Percentiles rank a stretch among this genome's conserved stretches.
These are phyloP conservation scores for Australoheros scitulus DNA, from an alignment of 2,113 vertebrate species.

Conservation along the genomic window DNA sequence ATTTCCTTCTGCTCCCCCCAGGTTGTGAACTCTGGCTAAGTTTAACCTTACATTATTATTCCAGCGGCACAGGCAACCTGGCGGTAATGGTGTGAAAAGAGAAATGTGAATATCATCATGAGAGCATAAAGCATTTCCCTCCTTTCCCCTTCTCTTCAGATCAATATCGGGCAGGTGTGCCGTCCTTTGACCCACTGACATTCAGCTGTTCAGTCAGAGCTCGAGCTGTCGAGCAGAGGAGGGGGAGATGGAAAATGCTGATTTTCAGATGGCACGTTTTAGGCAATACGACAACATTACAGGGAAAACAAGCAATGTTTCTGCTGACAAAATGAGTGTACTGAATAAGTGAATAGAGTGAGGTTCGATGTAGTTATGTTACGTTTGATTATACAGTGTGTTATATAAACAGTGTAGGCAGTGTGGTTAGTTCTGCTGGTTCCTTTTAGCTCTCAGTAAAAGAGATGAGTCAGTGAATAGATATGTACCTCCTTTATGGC, in stretches of 20 bases:
- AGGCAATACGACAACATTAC: not conserved
- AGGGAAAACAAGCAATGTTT: not conserved
- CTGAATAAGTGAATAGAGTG: not conserved
- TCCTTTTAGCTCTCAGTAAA: slow-evolving; percentile 22
- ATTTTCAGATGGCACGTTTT: slow-evolving; percentile 17
- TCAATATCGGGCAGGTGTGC: slow-evolving; percentile 40
- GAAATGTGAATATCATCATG: slow-evolving; percentile 22
- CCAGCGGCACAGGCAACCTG: not conserved
- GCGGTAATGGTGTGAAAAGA: not conserved
- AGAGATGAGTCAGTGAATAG: slow-evolving; percentile 24
- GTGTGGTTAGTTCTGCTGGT: not conserved
- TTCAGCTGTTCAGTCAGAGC: slow-evolving; percentile 1
- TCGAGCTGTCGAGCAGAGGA: not conserved
- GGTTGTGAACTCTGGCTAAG: not conserved
- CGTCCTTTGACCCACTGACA: slow-evolving; percentile 22
- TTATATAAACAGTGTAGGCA: slow-evolving; percentile 30
- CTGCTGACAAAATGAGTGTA: not conserved
- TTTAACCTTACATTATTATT: slow-evolving; percentile 20
- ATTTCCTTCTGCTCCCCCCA: not conserved
- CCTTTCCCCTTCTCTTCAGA: slow-evolving; percentile 7
- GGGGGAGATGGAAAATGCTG: not conserved
- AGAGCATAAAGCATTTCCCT: slow-evolving; percentile 23
- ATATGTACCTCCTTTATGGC: not conserved
- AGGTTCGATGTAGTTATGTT: not conserved
- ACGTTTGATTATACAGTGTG: slow-evolving; percentile 15